These are phyloP conservation scores for Notamacropus eugenii DNA, from an alignment of 2,797 vertebrate genomes.

Conservation along the genomic window DNA sequence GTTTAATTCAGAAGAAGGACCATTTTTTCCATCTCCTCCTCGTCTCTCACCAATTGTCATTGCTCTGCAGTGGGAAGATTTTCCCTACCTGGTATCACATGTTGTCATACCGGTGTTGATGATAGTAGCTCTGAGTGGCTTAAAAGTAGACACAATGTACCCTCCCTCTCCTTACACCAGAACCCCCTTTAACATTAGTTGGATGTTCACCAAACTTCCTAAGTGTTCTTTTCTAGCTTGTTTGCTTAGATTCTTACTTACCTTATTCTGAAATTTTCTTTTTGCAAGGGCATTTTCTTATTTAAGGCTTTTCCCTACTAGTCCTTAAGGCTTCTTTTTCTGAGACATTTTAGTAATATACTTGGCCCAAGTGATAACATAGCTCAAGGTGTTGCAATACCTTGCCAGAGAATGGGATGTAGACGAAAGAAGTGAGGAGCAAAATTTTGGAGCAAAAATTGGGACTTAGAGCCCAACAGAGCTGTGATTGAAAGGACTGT, in stretches of 20 bases:
- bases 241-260: not conserved
- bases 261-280: not conserved
- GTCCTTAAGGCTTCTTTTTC: not conserved
- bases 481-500: not conserved
- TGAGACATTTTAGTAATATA: not conserved
- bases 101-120: not conserved
- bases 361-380: not conserved
- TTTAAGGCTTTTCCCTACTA: not conserved
- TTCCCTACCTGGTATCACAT: not conserved
- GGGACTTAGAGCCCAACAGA: not conserved
- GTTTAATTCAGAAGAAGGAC: not conserved
- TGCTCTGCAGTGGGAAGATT: not conserved
- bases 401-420: not conserved
- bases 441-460: not conserved
- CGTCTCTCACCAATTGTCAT: not conserved
- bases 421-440: not conserved
- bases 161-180: not conserved
- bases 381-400: not conserved
- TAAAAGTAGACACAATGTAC: not conserved
- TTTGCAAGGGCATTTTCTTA: not conserved
- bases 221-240: not conserved
- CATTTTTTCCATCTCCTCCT: not conserved
- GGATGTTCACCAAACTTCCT: not conserved
- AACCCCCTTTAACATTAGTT: not conserved
- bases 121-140: not conserved